phyloP scores from a whole-genome alignment of 2,888 invertebrate species.

The Epirrhoe alternata region DNA sequence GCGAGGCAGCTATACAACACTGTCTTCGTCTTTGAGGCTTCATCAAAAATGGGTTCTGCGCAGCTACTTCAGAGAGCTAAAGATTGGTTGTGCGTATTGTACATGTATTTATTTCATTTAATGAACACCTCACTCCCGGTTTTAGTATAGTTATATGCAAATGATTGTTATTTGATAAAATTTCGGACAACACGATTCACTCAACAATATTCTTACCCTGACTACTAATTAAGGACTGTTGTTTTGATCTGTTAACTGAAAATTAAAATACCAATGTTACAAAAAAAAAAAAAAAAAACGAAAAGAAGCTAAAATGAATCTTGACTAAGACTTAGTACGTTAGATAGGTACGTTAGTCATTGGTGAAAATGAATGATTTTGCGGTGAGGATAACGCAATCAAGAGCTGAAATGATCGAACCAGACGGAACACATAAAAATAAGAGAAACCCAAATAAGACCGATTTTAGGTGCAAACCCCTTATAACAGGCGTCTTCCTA shows the following conservation, averaged over 20 bases:
- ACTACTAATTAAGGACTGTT: constrained; percentile 61
- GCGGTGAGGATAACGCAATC: not conserved
- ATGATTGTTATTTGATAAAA: constrained; percentile 57
- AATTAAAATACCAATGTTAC: constrained; percentile 64
- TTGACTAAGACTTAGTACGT: not conserved
- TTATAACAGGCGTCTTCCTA: too few species aligned
- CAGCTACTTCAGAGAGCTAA: too few species aligned
- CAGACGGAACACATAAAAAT: not conserved
- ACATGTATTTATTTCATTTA: not conserved
- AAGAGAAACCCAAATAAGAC: too few species aligned
- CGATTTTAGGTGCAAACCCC: too few species aligned
- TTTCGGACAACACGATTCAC: constrained; percentile 65
- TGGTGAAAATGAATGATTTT: not conserved
- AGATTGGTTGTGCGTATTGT: too few species aligned
- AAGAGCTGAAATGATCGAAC: not conserved
- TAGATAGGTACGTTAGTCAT: constrained; percentile 16
- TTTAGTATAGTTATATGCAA: constrained; percentile 52
- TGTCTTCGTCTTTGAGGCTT: too few species aligned
- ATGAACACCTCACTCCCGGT: constrained; percentile 40
- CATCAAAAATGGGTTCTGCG: too few species aligned
- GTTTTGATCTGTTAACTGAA: constrained; percentile 73
- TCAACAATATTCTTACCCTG: constrained; percentile 70
- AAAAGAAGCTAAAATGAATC: constrained; percentile 1
- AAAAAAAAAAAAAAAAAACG: constrained; percentile 22
- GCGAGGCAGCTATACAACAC: too few species aligned